phyloP scores from a whole-genome alignment of 2,113 vertebrate species.

The Lipophrys pholis region DNA sequence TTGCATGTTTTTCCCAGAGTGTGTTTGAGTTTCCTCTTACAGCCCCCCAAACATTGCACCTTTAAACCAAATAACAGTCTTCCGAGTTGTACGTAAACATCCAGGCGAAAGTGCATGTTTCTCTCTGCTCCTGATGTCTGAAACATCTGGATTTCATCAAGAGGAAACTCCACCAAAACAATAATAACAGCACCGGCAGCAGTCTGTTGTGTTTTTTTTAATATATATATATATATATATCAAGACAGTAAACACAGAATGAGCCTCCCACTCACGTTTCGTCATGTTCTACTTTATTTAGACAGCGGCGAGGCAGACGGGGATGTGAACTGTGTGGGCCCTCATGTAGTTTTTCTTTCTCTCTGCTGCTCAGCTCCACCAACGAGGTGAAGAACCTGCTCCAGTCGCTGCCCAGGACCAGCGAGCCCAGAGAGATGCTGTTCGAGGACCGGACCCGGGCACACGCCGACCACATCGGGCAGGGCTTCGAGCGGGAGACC shows the following conservation, averaged over 20 bases:
- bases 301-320: not conserved
- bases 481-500: constrained; percentile 96
- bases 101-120: too few species aligned
- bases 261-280: constrained; percentile 32
- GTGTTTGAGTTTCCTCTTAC: too few species aligned
- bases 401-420: constrained; percentile 97
- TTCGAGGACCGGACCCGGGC: constrained; percentile 97
- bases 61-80: too few species aligned
- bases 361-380: constrained; percentile 86
- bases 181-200: constrained; percentile 1
- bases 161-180: too few species aligned
- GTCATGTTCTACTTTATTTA: constrained; percentile 30
- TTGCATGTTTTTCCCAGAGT: constrained; percentile 6
- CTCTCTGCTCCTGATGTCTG: not conserved
- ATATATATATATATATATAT: too few species aligned
- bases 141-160: constrained; percentile 6
- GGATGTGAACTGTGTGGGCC: constrained; percentile 12
- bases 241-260: constrained; percentile 12
- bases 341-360: not conserved
- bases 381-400: constrained; percentile 99
- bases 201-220: constrained; percentile 21
- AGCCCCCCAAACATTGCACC: too few species aligned
- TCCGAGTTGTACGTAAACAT: too few species aligned
- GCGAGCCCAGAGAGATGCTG: constrained; percentile 96
- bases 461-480: constrained; percentile 97